Evolutionary conservation across 2,888 invertebrate genomes (phyloP).

Genomic region (Meiosimyza platycephala): DNA sequence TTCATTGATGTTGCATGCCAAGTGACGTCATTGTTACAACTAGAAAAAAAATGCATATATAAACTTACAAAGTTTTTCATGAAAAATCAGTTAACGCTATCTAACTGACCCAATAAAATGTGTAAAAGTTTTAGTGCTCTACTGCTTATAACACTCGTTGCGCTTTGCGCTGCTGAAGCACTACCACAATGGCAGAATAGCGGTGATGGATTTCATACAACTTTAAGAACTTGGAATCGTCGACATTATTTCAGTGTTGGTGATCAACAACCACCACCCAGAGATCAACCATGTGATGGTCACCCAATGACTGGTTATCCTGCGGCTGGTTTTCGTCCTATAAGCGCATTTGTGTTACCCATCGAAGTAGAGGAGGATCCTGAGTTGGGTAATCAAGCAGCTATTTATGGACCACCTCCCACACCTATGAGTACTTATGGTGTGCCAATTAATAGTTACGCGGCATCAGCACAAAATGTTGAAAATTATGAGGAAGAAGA

Average conservation of each 20-base stretch:
- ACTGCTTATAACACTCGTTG: background rate
- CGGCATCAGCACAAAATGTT: slow-evolving; percentile 8
- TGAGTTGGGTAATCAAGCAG: slow-evolving; percentile 17
- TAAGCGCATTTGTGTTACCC: slow-evolving; percentile 21
- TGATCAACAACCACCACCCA: background rate
- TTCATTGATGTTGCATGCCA: background rate
- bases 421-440: slow-evolving; percentile 25
- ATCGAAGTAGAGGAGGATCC: background rate
- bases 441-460: slow-evolving; percentile 20
- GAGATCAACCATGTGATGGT: background rate
- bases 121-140: background rate
- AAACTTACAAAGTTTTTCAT: background rate
- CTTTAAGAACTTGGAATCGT: background rate
- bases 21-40: slow-evolving; percentile 1
- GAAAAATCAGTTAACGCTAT: background rate
- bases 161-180: background rate
- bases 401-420: slow-evolving; percentile 34
- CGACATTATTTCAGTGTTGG: background rate
- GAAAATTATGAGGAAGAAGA: slow-evolving; percentile 7
- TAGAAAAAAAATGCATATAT: background rate
- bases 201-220: background rate
- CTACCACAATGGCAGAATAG: background rate
- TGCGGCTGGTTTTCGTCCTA: slow-evolving; percentile 13
- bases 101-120: background rate
- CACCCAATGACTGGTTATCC: background rate